Conservation (phyloP, 1,140 invertebrate species). For the Adelges cooleyi region DNA sequence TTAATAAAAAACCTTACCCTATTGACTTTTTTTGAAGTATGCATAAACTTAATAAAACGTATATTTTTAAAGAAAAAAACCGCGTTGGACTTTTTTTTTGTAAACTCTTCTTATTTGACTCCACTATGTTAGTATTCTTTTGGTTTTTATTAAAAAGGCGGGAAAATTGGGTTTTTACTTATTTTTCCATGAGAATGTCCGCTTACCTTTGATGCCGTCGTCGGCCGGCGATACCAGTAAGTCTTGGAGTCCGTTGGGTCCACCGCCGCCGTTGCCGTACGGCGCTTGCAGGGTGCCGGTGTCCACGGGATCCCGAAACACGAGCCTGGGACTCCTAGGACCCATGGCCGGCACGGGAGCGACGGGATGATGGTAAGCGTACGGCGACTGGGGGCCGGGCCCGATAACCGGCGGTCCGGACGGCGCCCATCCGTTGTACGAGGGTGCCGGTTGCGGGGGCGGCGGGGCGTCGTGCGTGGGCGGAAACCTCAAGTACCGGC, state of each 20-base stretch:
- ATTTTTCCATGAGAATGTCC: no score
- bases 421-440: background rate
- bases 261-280: slow-evolving; percentile 30
- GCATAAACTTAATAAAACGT: no score
- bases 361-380: background rate
- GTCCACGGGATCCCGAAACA: slow-evolving; percentile 40
- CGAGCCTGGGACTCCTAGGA: slow-evolving; percentile 42
- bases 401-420: background rate
- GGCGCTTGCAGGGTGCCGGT: slow-evolving; percentile 33
- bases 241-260: slow-evolving; percentile 31
- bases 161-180: no score
- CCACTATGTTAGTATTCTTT: no score
- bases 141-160: no score
- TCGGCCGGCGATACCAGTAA: slow-evolving; percentile 30
- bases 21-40: no score
- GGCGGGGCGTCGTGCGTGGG: background rate
- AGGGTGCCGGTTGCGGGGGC: background rate
- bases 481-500: slow-evolving; percentile 29
- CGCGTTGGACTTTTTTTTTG: no score
- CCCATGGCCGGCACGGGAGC: slow-evolving; percentile 40
- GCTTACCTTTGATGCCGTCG: slow-evolving; percentile 31
- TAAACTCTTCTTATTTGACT: no score
- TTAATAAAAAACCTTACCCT: no score
- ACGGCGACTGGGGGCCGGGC: background rate
- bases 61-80: no score